These are phyloP conservation scores for Myripristis jacobus DNA, from an alignment of 2,797 vertebrate species.

Conservation along the genomic window DNA sequence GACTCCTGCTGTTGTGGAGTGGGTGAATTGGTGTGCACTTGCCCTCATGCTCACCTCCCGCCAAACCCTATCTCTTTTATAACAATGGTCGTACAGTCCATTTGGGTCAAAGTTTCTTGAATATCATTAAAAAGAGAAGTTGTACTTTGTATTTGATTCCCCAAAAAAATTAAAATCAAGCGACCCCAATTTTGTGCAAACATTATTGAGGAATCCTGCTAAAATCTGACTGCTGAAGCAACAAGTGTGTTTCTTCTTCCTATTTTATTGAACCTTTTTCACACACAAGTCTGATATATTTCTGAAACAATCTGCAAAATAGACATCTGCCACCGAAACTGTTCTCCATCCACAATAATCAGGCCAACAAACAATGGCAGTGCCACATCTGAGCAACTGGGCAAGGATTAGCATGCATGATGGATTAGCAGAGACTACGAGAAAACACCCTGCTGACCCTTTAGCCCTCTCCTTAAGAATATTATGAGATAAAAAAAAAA, in stretches of 20 bases:
- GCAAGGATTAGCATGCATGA: constrained; percentile 53
- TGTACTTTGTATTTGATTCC: neutral
- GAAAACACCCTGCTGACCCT: constrained; percentile 48
- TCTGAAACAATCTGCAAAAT: constrained; percentile 11
- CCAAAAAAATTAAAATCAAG: neutral
- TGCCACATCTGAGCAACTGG: constrained; percentile 51
- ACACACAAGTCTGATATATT: constrained; percentile 5
- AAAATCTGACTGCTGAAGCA: neutral
- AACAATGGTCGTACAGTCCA: constrained; percentile 15
- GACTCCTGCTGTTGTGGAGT: constrained; percentile 73
- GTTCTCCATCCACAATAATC: constrained; percentile 46
- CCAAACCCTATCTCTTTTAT: constrained; percentile 49
- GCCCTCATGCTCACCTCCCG: constrained; percentile 66
- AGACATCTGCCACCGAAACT: constrained; percentile 57
- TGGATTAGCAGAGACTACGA: constrained; percentile 56
- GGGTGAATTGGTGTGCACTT: constrained; percentile 64
- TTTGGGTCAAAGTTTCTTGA: constrained; percentile 19
- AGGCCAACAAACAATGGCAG: constrained; percentile 51
- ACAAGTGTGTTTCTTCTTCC: constrained; percentile 2
- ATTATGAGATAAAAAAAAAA: constrained; percentile 36
- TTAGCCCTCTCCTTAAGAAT: constrained; percentile 39
- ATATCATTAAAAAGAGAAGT: neutral
- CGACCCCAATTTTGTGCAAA: too few relatives aligned
- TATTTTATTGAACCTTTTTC: neutral
- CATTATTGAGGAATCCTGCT: neutral